phyloP scores from a whole-genome alignment of 2,797 vertebrate genomes.

The Eidolon dupreanum region DNA sequence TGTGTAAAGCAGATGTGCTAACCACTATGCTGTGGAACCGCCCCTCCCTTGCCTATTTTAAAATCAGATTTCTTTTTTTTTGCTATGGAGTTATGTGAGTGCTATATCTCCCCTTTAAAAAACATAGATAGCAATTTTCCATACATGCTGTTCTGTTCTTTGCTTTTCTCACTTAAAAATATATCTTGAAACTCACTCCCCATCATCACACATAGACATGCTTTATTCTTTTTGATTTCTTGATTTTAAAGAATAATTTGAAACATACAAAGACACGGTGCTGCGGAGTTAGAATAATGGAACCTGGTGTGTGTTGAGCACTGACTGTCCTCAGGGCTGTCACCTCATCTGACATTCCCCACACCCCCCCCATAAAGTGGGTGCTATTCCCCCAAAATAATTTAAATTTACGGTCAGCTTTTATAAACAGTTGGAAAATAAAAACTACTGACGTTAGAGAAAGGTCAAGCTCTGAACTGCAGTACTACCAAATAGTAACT shows the following conservation, averaged over 20 bases:
- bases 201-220: background rate
- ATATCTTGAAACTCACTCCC: background rate
- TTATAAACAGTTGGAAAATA: background rate
- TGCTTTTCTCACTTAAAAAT: background rate
- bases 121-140: background rate
- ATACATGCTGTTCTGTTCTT: background rate
- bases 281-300: background rate
- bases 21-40: too few relatives aligned
- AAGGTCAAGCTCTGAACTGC: background rate
- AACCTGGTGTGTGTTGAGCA: background rate
- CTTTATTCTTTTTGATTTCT: background rate
- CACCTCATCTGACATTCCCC: background rate
- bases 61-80: background rate
- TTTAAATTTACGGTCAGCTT: background rate
- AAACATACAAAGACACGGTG: background rate
- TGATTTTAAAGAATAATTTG: background rate
- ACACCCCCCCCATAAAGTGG: background rate
- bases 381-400: background rate
- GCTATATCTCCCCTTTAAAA: background rate
- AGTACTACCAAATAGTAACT: background rate
- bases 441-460: background rate
- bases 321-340: background rate
- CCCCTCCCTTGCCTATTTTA: background rate
- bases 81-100: background rate
- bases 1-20: too few relatives aligned